Evolutionary conservation across 2,888 invertebrate genomes (phyloP).

Genomic region (Polyommatus iphigenia): DNA sequence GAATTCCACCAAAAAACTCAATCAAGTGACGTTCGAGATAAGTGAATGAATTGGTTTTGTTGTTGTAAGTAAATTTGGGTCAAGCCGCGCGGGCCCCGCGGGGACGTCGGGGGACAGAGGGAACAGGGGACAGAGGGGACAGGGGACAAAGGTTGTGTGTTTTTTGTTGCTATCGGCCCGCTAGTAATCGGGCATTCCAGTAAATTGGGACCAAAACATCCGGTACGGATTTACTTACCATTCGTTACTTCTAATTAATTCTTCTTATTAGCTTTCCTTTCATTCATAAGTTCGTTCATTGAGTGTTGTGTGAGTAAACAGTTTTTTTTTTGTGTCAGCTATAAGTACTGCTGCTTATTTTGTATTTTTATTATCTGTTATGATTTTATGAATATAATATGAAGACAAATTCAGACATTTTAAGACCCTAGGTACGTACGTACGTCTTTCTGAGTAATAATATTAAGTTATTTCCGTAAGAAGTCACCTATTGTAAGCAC

Average conservation of each 20-base stretch:
- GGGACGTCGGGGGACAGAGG: background rate
- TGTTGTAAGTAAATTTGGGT: slow-evolving; percentile 75
- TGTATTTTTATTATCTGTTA: too few species aligned
- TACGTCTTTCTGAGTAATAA: too few species aligned
- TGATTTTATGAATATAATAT: too few species aligned
- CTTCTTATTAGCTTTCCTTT: background rate
- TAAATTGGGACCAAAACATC: slow-evolving; percentile 43
- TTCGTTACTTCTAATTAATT: slow-evolving; percentile 9
- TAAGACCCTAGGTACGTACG: too few species aligned
- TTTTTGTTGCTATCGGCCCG: slow-evolving; percentile 48
- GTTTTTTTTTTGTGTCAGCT: too few species aligned
- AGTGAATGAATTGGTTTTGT: slow-evolving; percentile 55
- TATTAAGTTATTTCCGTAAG: too few species aligned
- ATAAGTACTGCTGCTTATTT: too few species aligned
- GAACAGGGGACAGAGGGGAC: background rate
- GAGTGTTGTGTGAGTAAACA: background rate
- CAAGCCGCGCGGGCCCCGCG: slow-evolving; percentile 48
- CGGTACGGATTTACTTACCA: slow-evolving; percentile 36
- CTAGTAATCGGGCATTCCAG: slow-evolving; percentile 44
- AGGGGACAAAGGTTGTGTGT: slow-evolving; percentile 52
- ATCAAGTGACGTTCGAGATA: slow-evolving; percentile 65
- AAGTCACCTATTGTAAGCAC: too few species aligned
- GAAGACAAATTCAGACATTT: too few species aligned
- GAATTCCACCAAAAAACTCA: slow-evolving; percentile 39
- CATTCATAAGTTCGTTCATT: slow-evolving; percentile 7